Evolutionary conservation across 1,140 invertebrate genomes (phyloP).

Genomic region (Nymphalis io): DNA sequence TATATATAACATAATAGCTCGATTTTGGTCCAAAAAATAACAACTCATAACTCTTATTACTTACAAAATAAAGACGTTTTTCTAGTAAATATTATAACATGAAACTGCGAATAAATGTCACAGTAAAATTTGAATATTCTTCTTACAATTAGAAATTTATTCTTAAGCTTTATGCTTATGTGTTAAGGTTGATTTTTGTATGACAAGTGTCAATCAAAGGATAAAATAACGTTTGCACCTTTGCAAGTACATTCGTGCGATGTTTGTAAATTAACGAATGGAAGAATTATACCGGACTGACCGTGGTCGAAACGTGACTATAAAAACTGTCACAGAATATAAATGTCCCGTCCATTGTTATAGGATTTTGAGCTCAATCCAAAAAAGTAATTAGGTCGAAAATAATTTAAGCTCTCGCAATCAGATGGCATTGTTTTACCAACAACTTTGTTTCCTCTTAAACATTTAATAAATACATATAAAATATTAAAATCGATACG

Average conservation of each 20-base stretch:
- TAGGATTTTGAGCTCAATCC: slow-evolving; percentile 35
- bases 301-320: slow-evolving; percentile 54
- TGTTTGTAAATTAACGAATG: slow-evolving; percentile 52
- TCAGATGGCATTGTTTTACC: slow-evolving; percentile 41
- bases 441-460: slow-evolving; percentile 36
- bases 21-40: slow-evolving; percentile 8
- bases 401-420: slow-evolving; percentile 21
- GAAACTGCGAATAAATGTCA: slow-evolving; percentile 26
- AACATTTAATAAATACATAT: slow-evolving; percentile 21
- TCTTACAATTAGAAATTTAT: not conserved
- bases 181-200: not conserved
- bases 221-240: slow-evolving; percentile 28
- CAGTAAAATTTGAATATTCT: slow-evolving; percentile 3
- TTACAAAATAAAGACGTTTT: slow-evolving; percentile 30
- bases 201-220: not conserved
- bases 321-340: slow-evolving; percentile 64
- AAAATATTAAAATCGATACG: slow-evolving; percentile 27
- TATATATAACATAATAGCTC: not conserved
- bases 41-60: slow-evolving; percentile 34
- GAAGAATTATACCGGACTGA: slow-evolving; percentile 49
- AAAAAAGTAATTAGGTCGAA: slow-evolving; percentile 19
- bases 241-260: slow-evolving; percentile 45
- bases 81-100: slow-evolving; percentile 27
- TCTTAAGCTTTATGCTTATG: not conserved
- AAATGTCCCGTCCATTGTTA: slow-evolving; percentile 38